A percentile compares a stretch with the other conserved stretches of the same genome.
Conservation (phyloP, 2,888 invertebrate species). For the Zhengitettix transpicula region DNA sequence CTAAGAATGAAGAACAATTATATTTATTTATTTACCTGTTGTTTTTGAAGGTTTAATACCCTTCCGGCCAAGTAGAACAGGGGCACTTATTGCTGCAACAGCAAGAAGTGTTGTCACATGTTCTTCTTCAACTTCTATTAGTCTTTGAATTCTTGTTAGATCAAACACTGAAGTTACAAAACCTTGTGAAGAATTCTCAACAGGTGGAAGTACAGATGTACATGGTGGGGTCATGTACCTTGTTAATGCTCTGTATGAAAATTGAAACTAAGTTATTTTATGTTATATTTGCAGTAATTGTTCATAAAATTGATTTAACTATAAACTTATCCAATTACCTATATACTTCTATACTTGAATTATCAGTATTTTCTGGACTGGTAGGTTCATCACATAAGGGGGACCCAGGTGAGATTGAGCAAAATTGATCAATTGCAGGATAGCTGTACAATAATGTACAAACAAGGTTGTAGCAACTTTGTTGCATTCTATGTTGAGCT, state of each 20-base stretch:
- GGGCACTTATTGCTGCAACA: constrained; percentile 38
- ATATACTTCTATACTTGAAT: neutral
- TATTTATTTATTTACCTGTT: constrained; percentile 12
- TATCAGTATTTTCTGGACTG: neutral
- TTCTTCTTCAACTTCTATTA: constrained; percentile 49
- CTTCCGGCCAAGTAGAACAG: constrained; percentile 40
- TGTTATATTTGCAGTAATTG: too few relatives aligned
- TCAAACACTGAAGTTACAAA: neutral
- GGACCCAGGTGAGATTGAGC: neutral
- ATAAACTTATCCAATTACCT: neutral
- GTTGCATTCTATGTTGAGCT: neutral
- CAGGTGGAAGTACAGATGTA: constrained; percentile 7
- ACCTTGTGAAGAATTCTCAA: constrained; percentile 2
- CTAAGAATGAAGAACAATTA: too few relatives aligned
- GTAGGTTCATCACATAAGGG: neutral
- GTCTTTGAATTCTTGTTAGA: constrained; percentile 34
- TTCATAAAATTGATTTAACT: too few relatives aligned
- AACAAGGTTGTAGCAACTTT: neutral
- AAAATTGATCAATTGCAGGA: neutral
- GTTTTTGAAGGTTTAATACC: constrained; percentile 41
- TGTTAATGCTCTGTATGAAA: constrained; percentile 41
- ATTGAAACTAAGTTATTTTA: too few relatives aligned
- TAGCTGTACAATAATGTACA: neutral
- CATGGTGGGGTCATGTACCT: constrained; percentile 48
- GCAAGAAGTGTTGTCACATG: constrained; percentile 44